These are phyloP conservation scores for Anser brachyrhynchus DNA, from an alignment of 2,113 vertebrate species.

Conservation along the genomic window DNA sequence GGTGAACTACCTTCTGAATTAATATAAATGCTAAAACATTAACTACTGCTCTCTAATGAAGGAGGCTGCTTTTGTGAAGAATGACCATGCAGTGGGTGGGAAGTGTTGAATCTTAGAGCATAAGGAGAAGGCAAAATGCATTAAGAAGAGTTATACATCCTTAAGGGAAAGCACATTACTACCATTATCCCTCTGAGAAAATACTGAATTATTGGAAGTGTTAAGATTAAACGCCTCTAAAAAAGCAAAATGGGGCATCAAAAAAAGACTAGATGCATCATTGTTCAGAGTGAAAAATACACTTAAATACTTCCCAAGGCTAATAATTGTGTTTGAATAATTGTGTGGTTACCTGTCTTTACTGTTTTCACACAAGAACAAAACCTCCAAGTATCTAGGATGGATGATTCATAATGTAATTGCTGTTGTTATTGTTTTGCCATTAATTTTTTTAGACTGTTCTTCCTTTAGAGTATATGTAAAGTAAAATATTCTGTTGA, in stretches of 20 bases:
- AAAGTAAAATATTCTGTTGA: not conserved
- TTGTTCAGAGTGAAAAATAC: not conserved
- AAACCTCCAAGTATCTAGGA: not conserved
- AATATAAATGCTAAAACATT: not conserved
- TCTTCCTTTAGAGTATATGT: not conserved
- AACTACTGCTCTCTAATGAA: not conserved
- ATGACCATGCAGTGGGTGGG: not conserved
- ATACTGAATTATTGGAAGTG: not conserved
- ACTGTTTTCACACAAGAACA: not conserved
- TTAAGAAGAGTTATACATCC: too few relatives aligned
- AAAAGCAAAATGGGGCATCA: not conserved
- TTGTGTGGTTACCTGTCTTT: not conserved
- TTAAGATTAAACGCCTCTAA: not conserved
- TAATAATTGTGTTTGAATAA: not conserved
- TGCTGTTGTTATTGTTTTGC: not conserved
- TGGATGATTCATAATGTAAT: not conserved
- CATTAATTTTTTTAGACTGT: not conserved
- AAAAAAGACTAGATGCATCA: not conserved
- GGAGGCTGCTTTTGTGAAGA: not conserved
- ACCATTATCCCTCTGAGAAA: not conserved
- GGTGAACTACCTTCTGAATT: not conserved
- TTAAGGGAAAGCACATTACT: not conserved
- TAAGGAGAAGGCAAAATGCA: not conserved
- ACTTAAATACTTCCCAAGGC: not conserved
- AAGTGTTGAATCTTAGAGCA: not conserved